These are phyloP conservation scores for Exephanes ischioxanthus DNA, from an alignment of 2,888 invertebrate species.

Conservation along the genomic window DNA sequence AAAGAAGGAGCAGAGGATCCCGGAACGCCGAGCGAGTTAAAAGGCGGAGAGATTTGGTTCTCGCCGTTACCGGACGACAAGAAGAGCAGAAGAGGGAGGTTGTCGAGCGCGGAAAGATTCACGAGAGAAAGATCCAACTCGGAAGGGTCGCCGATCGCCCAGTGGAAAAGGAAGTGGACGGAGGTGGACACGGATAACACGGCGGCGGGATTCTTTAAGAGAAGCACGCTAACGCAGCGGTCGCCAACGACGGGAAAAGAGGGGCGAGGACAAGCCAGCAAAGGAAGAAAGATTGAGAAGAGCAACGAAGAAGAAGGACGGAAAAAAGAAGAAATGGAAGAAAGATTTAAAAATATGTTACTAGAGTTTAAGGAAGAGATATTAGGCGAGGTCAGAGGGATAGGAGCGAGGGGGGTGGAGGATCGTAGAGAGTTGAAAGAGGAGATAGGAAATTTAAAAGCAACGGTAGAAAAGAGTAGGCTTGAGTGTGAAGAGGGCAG, in stretches of 20 bases:
- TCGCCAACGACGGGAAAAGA: neutral
- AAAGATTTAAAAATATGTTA: neutral
- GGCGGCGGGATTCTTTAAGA: neutral
- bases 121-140: neutral
- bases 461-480: neutral
- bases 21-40: neutral
- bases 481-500: neutral
- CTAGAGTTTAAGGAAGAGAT: neutral
- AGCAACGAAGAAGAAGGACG: neutral
- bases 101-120: slow-evolving; percentile 2
- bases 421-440: neutral
- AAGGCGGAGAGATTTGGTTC: neutral
- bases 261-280: neutral
- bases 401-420: neutral
- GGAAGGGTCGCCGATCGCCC: neutral
- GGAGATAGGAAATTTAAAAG: neutral
- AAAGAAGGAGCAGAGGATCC: neutral
- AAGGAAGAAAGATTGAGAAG: neutral
- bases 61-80: neutral
- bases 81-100: neutral
- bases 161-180: neutral
- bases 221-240: neutral
- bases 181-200: neutral
- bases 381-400: neutral
- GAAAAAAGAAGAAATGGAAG: neutral